Base-by-base conservation (phyloP, 1,140 invertebrate species). In the Pachyrhynchus sulphureomaculatus region DNA sequence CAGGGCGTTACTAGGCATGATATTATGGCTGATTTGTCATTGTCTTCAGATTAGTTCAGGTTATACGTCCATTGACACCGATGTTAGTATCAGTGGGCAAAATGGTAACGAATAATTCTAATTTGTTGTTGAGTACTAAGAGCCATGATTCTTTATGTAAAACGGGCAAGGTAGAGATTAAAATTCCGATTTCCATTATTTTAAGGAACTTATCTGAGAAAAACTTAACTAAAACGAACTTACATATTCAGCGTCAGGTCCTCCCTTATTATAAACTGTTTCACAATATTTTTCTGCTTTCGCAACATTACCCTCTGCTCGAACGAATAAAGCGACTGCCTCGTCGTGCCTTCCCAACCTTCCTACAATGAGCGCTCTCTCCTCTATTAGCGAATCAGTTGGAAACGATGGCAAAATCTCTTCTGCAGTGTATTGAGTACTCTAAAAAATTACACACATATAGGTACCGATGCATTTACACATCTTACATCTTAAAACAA, bases 301-400 rank as follows among this genome's bases (percentile, higher is more conserved):
- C 0, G 84, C 72, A 13, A 89, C 83, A 78, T 98, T 88, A 42
- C 92, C 87, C 87, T 86, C 69, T 82, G 87, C 80, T 82, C 90
- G 68, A 18, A 96, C 85, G 75, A 98, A 98, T 72, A 99, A 95
- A 0, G 88, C 86, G 36, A 99, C 78, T 2, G 92, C 95, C 75
- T 98, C 89, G 72, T 97, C 89, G 51, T 98, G 90, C 79, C 96
- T 91, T 5, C 90, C 92, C 1, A 98, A 79, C 66, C 91, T 87
- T 2, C 94, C 95, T 13, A 97, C 78, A 55, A 99, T 87, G 23
- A 98, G 85, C 0, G 96, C 95, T 57, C 94, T 81, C 79, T 99
- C 97, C 77, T 98, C 94, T 74, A 92, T 89, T 58, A 98, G 81
- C 64, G 76, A 81, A 72, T 96, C 87, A 59, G 85, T 85, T 0